phyloP scores from a whole-genome alignment of 2,797 vertebrate genomes.

The Lepidocolaptes lacrymiger region DNA sequence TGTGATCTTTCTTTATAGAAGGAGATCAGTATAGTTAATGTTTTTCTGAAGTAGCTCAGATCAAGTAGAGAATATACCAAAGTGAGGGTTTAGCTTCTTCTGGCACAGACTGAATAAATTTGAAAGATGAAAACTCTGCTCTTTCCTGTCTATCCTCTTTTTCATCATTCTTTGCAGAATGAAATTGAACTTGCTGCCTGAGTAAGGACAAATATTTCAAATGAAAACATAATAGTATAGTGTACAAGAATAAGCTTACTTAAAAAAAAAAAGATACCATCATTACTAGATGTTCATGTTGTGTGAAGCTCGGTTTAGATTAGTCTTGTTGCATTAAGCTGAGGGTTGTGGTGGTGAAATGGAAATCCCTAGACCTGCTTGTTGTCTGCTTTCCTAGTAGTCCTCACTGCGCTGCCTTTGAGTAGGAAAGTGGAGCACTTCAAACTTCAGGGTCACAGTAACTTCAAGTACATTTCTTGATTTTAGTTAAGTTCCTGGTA shows the following conservation, averaged over 20 bases:
- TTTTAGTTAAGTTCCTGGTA: neutral
- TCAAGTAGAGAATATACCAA: neutral
- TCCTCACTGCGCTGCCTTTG: neutral
- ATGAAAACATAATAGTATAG: neutral
- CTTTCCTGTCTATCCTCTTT: neutral
- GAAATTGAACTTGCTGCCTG: neutral
- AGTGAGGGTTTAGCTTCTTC: neutral
- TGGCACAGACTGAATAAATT: neutral
- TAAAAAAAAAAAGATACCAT: neutral
- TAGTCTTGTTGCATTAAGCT: neutral
- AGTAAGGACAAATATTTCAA: neutral
- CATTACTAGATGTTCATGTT: neutral
- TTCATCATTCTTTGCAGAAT: neutral
- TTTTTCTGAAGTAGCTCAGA: neutral
- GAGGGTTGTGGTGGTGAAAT: neutral
- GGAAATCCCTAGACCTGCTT: neutral
- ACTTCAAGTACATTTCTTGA: neutral
- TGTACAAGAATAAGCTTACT: neutral
- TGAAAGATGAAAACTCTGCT: neutral
- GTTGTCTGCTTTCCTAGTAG: neutral
- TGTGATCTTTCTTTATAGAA: neutral
- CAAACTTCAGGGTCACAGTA: fast-evolving
- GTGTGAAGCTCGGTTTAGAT: neutral
- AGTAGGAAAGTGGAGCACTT: neutral
- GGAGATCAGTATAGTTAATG: neutral